A percentile compares a stretch with the other conserved stretches of the same genome.
phyloP scores from a whole-genome alignment of 2,113 vertebrate genomes.

The Gavia stellata region DNA sequence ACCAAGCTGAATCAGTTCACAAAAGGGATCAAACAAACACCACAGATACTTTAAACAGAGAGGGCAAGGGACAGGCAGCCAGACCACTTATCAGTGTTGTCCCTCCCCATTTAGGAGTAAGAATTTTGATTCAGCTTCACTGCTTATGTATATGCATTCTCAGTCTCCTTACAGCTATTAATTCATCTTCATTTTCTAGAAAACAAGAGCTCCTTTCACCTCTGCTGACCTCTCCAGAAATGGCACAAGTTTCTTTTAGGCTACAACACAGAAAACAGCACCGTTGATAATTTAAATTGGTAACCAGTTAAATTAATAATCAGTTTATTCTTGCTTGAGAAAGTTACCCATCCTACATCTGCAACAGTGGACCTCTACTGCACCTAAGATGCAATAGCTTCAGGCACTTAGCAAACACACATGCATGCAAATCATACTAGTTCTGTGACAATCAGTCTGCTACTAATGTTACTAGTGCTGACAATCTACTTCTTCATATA shows the following conservation, averaged over 20 bases:
- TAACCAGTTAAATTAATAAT: not conserved
- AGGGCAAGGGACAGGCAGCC: not conserved
- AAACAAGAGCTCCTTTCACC: not conserved
- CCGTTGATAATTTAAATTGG: not conserved
- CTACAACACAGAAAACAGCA: too few relatives aligned
- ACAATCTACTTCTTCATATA: not conserved
- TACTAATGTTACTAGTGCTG: too few relatives aligned
- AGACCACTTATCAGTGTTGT: not conserved
- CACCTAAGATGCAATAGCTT: not conserved
- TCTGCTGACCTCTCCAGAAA: not conserved
- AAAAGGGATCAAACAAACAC: not conserved
- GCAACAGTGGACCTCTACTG: not conserved
- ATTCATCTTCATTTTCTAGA: not conserved
- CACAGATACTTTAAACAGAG: not conserved
- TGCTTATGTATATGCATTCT: not conserved
- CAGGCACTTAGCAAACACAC: not conserved
- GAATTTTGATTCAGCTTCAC: not conserved
- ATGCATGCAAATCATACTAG: not conserved
- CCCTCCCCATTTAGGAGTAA: not conserved
- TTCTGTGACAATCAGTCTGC: not conserved
- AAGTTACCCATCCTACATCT: not conserved
- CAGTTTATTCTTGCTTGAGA: not conserved
- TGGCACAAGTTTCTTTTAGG: not conserved
- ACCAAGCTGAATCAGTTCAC: not conserved
- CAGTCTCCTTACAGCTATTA: not conserved